Evolutionary conservation across 2,113 vertebrate species (phyloP).

Genomic region (Corvus cornix): DNA sequence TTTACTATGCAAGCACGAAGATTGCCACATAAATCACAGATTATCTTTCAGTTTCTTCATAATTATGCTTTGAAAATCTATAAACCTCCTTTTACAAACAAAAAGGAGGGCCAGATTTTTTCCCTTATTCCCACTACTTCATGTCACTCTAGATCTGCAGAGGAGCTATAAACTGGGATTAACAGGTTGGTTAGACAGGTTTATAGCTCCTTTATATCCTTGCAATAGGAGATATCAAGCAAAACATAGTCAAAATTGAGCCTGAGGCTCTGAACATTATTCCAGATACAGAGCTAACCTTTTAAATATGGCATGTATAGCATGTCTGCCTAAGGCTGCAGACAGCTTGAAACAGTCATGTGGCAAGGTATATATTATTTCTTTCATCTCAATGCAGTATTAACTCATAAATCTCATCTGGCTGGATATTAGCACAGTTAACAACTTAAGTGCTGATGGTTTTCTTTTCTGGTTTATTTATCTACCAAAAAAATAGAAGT

Average conservation of each 20-base stretch:
- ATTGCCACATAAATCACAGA: not conserved
- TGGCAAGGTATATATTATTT: not conserved
- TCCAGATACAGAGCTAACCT: slow-evolving; percentile 26
- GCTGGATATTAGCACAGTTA: not conserved
- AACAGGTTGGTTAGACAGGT: not conserved
- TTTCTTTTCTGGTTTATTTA: not conserved
- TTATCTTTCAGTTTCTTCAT: not conserved
- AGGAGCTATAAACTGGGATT: not conserved
- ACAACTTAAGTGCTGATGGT: not conserved
- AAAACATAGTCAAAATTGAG: slow-evolving; percentile 35
- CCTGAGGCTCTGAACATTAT: not conserved
- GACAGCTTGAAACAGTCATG: not conserved
- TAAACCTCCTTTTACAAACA: not conserved
- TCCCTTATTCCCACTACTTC: not conserved
- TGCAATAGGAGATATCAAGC: not conserved
- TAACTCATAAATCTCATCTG: not conserved
- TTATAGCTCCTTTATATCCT: slow-evolving; percentile 9
- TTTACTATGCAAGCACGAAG: not conserved
- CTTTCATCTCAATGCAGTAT: not conserved
- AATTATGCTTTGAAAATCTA: not conserved
- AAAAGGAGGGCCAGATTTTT: not conserved
- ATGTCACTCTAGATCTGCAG: not conserved
- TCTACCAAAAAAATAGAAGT: not conserved
- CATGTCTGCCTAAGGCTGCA: slow-evolving; percentile 10
- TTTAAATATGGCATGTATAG: not conserved